These are phyloP conservation scores for Spodoptera picta DNA, from an alignment of 2,888 invertebrate genomes.

Conservation along the genomic window DNA sequence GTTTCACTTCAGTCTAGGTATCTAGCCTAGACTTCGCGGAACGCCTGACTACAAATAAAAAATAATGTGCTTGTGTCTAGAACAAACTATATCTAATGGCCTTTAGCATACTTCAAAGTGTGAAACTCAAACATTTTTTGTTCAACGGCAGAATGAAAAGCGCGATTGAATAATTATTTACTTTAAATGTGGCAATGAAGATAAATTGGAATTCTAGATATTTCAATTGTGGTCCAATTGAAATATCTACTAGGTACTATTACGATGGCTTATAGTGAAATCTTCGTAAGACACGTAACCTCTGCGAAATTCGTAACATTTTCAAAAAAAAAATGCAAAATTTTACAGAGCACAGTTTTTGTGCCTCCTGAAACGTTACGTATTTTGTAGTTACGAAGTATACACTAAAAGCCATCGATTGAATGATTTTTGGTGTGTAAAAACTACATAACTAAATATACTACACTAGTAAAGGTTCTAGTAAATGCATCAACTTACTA, in stretches of 20 bases:
- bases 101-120: conserved; percentile 23
- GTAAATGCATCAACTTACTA: conserved; percentile 27
- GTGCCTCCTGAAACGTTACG: no score
- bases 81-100: conserved; percentile 10
- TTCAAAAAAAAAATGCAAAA: no score
- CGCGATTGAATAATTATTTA: conserved; percentile 29
- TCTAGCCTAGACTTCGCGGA: conserved; percentile 14
- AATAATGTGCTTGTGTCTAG: conserved; percentile 31
- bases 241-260: background rate
- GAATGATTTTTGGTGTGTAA: no score
- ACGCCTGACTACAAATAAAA: background rate
- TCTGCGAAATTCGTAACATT: no score
- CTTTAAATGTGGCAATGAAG: conserved; percentile 10
- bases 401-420: no score
- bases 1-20: conserved; percentile 2
- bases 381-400: no score
- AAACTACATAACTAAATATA: no score
- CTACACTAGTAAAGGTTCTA: background rate
- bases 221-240: background rate
- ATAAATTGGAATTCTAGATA: conserved; percentile 6
- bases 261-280: background rate
- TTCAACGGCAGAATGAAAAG: conserved; percentile 23
- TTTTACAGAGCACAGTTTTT: no score
- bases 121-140: conserved; percentile 22
- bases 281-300: no score